A percentile compares a stretch with the other conserved stretches of the same genome.
Conservation (phyloP, 2,113 vertebrate species). For the Mastomys coucha region DNA sequence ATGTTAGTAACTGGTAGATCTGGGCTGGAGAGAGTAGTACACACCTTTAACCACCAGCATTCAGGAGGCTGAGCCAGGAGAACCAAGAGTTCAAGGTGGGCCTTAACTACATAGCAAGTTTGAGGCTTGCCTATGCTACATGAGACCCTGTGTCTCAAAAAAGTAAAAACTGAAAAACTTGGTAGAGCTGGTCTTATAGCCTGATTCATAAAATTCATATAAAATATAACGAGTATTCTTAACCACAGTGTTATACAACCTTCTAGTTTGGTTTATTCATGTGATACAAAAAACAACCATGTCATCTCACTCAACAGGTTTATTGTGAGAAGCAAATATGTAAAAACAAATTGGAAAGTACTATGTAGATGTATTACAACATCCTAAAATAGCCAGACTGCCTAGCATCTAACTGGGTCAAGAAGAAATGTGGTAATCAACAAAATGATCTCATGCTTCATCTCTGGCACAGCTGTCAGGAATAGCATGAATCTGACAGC, state of each 20-base stretch:
- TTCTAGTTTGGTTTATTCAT: conserved; percentile 37
- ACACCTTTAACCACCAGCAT: not conserved
- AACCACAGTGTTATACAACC: not conserved
- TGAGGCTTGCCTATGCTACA: not conserved
- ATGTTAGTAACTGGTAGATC: not conserved
- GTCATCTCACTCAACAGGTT: conserved; percentile 50
- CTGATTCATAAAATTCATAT: conserved; percentile 3
- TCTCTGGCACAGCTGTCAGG: conserved; percentile 4
- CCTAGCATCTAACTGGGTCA: conserved; percentile 60
- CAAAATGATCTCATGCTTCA: conserved; percentile 53
- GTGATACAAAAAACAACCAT: conserved; percentile 21
- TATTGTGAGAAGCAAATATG: conserved; percentile 19
- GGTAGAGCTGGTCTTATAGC: conserved; percentile 9
- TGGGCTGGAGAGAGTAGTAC: not conserved
- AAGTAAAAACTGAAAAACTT: not conserved
- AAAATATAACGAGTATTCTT: not conserved
- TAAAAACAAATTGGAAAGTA: conserved; percentile 55
- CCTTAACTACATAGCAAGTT: not conserved
- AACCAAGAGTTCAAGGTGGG: not conserved
- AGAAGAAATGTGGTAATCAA: conserved; percentile 61
- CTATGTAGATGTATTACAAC: conserved; percentile 31
- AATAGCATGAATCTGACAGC: not conserved
- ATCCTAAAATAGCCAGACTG: conserved; percentile 48
- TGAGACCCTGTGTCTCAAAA: not conserved
- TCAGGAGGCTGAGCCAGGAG: not conserved